A percentile compares a stretch with the other conserved stretches of the same genome.
phyloP scores from a whole-genome alignment of 2,797 vertebrate genomes.

The Octomys mimax region DNA sequence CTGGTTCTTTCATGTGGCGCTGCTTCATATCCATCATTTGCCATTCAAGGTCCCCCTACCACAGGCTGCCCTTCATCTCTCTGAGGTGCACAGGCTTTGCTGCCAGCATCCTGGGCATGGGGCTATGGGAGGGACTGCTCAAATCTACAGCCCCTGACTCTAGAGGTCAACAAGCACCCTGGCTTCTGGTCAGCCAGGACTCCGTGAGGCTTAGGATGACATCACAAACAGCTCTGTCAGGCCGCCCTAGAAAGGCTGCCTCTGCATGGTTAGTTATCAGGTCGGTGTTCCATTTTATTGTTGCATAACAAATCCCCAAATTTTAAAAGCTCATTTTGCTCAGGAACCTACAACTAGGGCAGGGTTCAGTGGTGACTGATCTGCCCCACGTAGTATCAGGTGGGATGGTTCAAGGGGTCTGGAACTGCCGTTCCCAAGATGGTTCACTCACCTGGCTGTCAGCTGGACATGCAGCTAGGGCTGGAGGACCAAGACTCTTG shows the following conservation, averaged over 20 bases:
- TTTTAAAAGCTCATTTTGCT: background rate
- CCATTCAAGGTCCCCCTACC: background rate
- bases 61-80: background rate
- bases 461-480: background rate
- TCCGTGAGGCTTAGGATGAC: conserved; percentile 19
- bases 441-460: background rate
- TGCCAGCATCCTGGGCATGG: background rate
- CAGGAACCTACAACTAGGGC: background rate
- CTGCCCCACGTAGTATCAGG: background rate
- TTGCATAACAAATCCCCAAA: background rate
- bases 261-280: background rate
- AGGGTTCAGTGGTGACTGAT: background rate
- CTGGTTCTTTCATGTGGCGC: conserved; percentile 13
- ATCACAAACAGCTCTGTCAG: conserved; percentile 63
- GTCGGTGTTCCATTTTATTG: background rate
- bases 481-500: background rate
- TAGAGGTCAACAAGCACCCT: background rate
- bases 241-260: background rate
- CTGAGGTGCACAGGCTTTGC: background rate
- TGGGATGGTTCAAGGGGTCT: background rate
- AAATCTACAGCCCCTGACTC: background rate
- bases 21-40: background rate
- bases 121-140: background rate
- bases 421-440: background rate
- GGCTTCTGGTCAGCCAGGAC: background rate